Evolutionary conservation across 1,140 invertebrate genomes (phyloP).

Genomic region (Brachionus sp.): DNA sequence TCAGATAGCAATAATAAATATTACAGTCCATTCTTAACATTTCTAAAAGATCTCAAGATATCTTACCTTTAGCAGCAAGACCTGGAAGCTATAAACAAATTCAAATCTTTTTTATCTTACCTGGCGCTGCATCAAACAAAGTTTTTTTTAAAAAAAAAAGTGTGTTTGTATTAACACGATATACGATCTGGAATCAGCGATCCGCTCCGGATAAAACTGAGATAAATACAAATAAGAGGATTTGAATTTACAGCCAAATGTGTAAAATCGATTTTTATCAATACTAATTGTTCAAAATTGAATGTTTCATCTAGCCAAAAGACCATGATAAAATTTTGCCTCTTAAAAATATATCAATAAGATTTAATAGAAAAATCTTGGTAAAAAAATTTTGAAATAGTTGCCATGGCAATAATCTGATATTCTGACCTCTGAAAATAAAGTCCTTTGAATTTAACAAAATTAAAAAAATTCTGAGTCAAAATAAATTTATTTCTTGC

Average conservation of each 20-base stretch:
- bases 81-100: conserved; percentile 15
- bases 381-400: no score
- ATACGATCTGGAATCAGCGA: conserved; percentile 1
- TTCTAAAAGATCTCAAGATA: conserved; percentile 12
- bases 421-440: no score
- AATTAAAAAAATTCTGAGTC: no score
- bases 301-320: not conserved
- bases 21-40: not conserved
- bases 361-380: no score
- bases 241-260: not conserved
- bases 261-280: not conserved
- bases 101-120: conserved; percentile 14
- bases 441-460: no score
- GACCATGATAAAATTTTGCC: not conserved
- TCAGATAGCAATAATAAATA: not conserved
- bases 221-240: conserved; percentile 33
- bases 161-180: not conserved
- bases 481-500: no score
- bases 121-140: not conserved
- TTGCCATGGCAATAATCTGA: no score
- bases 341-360: no score
- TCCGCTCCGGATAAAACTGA: conserved; percentile 14
- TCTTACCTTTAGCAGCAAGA: conserved; percentile 36
- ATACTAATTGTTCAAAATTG: not conserved
- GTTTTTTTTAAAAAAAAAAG: no score